A percentile compares a stretch with the other conserved stretches of the same genome.
These are phyloP conservation scores for Semotilus atromaculatus DNA, from an alignment of 2,797 vertebrate species.

Conservation along the genomic window DNA sequence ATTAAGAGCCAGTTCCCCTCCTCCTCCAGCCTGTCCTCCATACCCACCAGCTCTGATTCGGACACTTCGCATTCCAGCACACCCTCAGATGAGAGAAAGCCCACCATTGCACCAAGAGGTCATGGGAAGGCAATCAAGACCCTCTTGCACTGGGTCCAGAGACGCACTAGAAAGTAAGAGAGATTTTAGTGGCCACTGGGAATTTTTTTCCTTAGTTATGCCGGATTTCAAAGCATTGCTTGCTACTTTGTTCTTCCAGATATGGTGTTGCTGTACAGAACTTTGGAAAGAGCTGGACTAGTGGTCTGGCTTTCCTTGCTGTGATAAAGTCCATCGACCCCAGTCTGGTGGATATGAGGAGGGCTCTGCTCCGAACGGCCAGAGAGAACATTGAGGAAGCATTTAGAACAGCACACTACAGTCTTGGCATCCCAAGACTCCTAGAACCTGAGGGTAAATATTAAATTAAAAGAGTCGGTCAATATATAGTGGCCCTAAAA, in stretches of 20 bases:
- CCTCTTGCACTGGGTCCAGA: constrained; percentile 94
- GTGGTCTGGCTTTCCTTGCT: constrained; percentile 93
- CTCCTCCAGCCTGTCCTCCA: constrained; percentile 89
- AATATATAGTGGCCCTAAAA: background rate
- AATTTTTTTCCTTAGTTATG: background rate
- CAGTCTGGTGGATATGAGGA: constrained; percentile 92
- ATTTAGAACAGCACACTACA: constrained; percentile 89
- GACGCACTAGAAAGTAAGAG: constrained; percentile 92
- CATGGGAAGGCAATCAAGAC: constrained; percentile 91
- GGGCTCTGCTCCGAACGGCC: constrained; percentile 83
- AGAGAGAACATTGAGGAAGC: constrained; percentile 92
- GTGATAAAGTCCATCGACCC: constrained; percentile 94
- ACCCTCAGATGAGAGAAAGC: constrained; percentile 79
- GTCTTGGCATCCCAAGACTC: constrained; percentile 89
- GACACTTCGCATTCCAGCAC: constrained; percentile 86
- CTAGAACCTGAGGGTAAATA: constrained; percentile 93
- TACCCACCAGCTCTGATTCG: constrained; percentile 89
- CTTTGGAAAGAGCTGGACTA: constrained; percentile 94
- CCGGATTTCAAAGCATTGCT: background rate
- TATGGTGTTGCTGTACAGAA: constrained; percentile 94
- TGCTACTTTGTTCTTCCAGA: constrained; percentile 68
- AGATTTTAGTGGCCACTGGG: background rate
- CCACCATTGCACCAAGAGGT: constrained; percentile 80
- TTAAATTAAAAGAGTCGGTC: background rate
- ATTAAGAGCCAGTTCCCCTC: constrained; percentile 91